Evolutionary conservation across 2,888 invertebrate genomes (phyloP), one percentile per base, ranked within the genome.

Genomic region (Caenorhabditis zanzibari): DNA sequence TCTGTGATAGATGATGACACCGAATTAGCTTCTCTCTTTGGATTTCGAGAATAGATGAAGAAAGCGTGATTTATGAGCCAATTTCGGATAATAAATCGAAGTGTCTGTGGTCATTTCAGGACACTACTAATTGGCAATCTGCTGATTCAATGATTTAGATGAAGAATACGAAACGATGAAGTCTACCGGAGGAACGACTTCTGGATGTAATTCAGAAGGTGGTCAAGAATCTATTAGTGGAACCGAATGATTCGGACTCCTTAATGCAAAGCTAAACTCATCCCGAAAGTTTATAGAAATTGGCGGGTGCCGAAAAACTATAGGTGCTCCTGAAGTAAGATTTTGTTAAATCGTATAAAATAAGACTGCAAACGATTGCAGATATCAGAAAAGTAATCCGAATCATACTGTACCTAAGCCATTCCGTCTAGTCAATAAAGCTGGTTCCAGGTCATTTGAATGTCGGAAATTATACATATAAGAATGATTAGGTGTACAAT

Each of bases 51-150:
- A 63, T 6, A 61, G 71, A 79, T 64, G 68, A 68, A 68, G 61
- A 69, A 61, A 28, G 71, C 64, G 64, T 79, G 79, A 79, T 79
- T 79, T 79, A 79, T 63, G 71, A 71, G 63, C 79, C 71, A 64
- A 79, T 79, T 77, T 71, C 77, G 63, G 44, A 19, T 69, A 69
- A 71, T 77, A 69, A 77, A 71, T 69, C 58, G 54, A 69, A 22
- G 24, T 69, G 66, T 14, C 38, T 73, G 56, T 58, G 47, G 64
- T 14, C 58, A 66, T 56, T 66, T 66, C 47, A 22, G 68, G 41
- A 69, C n/a, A n/a, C 66, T 47, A 44, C 63, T 64, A 63, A 74
- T 74, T 74, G 49, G 35, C 75, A 49, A 32, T 66, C 32, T 58
- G 64, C 35, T 66, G 64, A 49, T 75, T 38, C 75, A 58, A 58